These are phyloP conservation scores for Diachrysia chrysitis DNA, from an alignment of 2,888 invertebrate species.

Conservation along the genomic window DNA sequence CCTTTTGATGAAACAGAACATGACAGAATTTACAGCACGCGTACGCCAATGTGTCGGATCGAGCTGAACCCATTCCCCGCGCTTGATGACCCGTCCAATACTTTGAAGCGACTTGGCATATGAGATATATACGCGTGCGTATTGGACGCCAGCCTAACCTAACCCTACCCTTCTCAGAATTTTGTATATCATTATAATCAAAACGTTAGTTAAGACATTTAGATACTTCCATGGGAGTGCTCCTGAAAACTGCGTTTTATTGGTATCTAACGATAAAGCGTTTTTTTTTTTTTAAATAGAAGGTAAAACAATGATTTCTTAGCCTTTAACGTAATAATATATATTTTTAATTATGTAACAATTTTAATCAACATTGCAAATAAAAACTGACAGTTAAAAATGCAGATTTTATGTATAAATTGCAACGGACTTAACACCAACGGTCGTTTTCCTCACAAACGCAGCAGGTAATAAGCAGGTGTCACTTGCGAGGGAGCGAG, in stretches of 20 bases:
- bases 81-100: slow-evolving; percentile 70
- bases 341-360: neutral
- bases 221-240: too few relatives aligned
- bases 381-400: neutral
- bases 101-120: slow-evolving; percentile 69
- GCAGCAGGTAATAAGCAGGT: neutral
- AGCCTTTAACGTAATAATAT: neutral
- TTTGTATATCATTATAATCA: too few relatives aligned
- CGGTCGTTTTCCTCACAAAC: neutral
- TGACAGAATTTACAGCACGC: slow-evolving; percentile 54
- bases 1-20: slow-evolving; percentile 30
- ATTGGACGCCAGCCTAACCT: slow-evolving; percentile 3
- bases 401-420: neutral
- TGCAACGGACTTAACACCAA: neutral
- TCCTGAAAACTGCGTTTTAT: too few relatives aligned
- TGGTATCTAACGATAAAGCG: too few relatives aligned
- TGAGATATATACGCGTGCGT: slow-evolving; percentile 44
- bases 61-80: slow-evolving; percentile 68
- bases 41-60: slow-evolving; percentile 63
- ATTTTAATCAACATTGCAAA: neutral
- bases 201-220: too few relatives aligned
- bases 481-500: slow-evolving; percentile 2
- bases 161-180: neutral
- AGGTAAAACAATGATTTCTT: too few relatives aligned
- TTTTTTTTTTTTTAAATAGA: too few relatives aligned